A percentile compares a stretch with the other conserved stretches of the same genome.
Conservation (phyloP, 2,797 vertebrate species). For the Craterocephalus amniculus region DNA sequence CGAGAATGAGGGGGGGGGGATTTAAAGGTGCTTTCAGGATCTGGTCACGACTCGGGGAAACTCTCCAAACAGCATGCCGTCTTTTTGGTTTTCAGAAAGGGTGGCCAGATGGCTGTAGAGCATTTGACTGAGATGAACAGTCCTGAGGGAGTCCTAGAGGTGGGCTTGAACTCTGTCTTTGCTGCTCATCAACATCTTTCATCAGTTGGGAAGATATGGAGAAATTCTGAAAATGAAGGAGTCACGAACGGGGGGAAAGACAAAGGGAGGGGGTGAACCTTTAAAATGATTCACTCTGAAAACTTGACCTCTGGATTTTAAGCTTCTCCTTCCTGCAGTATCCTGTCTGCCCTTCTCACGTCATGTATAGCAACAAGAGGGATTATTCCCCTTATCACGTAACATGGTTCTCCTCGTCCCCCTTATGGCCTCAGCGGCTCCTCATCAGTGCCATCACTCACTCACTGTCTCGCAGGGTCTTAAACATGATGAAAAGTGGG, state of each 20-base stretch:
- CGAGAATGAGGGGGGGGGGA: conserved; percentile 29
- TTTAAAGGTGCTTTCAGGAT: conserved; percentile 67
- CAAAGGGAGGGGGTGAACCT: conserved; percentile 32
- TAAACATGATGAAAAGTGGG: conserved; percentile 17
- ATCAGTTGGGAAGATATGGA: conserved; percentile 32
- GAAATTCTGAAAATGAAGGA: conserved; percentile 32
- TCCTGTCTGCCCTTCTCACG: conserved; percentile 75
- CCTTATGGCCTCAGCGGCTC: conserved; percentile 33
- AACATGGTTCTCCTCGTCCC: conserved; percentile 41
- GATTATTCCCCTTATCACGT: conserved; percentile 54
- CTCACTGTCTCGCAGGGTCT: conserved; percentile 7
- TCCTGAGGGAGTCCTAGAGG: conserved; percentile 38
- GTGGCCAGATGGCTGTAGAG: conserved; percentile 48
- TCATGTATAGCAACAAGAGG: conserved; percentile 60
- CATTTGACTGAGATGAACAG: conserved; percentile 50
- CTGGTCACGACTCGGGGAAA: conserved; percentile 39
- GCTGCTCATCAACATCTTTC: conserved; percentile 62
- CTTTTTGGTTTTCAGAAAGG: conserved; percentile 30
- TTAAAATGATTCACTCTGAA: conserved; percentile 57
- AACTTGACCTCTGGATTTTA: conserved; percentile 64
- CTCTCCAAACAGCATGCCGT: conserved; percentile 44
- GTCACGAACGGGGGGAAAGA: conserved; percentile 34
- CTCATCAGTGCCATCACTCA: conserved; percentile 55
- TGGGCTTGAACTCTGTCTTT: conserved; percentile 9
- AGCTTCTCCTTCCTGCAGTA: conserved; percentile 57